Evolutionary conservation across 2,797 vertebrate genomes (phyloP), one percentile per base, ranked within the genome.

Genomic region (Carcharodon carcharias): DNA sequence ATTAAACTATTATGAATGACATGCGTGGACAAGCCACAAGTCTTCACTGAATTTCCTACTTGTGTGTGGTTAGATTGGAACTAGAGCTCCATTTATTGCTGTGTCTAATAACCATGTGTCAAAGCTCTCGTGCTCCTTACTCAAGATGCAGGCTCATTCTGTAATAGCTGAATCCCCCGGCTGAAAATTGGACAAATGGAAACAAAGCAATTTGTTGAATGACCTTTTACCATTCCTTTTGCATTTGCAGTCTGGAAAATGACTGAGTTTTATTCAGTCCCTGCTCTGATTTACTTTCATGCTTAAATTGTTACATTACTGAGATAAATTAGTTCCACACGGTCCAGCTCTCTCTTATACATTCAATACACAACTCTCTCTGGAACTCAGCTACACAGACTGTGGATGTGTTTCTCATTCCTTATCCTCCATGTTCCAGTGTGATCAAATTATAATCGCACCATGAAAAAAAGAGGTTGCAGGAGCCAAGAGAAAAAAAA

Each of bases 221-320:
- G 50, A 58, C 56, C 87, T 58, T 58, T 88, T 5, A 89, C 50
- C 54, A 31, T 89, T 89, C 9, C 54, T 89, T 89, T 45, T 50
- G 82, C 82, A 85, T 26, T 85, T 85, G 87, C 87, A 58, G 26
- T 58, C 87, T 89, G 87, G 54, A 58, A 89, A 35, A 56, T 58
- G 26, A 35, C 87, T 89, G 87, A 26, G 3, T 58, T 89, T 58
- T 56, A 35, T 35, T 89, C 50, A 35, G 54, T 35, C 11, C 14
- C 14, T 31, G 87, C 87, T 89, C 50, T 89, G 87, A 89, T 56
- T 56, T 58, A 58, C 50, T 89, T 89, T 89, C 87, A 89, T 89
- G 87, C 87, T 89, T 89, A 89, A 89, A 58, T 89, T 89, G 54
- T 31, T 89, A 56, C 54, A 89, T 89, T 89, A 56, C 87, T 58